phyloP scores from a whole-genome alignment of 2,888 invertebrate genomes.

The Diogma glabrata region DNA sequence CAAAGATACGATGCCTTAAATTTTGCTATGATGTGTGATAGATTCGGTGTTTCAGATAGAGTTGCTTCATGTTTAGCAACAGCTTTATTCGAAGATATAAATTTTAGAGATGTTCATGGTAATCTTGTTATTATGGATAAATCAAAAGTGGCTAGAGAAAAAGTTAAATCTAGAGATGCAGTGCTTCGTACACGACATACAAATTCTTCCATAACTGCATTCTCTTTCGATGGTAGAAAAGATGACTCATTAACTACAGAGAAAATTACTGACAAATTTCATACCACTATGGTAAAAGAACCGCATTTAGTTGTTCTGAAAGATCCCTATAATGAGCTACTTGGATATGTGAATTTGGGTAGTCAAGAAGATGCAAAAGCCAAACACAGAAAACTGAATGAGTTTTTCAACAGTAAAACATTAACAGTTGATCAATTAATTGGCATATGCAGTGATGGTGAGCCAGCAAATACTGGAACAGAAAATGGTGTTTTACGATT shows the following conservation, averaged over 20 bases:
- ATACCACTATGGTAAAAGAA: constrained; percentile 3
- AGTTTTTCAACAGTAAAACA: not conserved
- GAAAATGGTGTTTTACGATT: not conserved
- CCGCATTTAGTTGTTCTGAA: constrained; percentile 4
- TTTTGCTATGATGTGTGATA: constrained; percentile 7
- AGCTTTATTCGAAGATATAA: not conserved
- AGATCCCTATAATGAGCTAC: not conserved
- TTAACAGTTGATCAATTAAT: not conserved
- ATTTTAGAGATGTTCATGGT: not conserved
- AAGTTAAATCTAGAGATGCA: not conserved
- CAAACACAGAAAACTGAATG: no score
- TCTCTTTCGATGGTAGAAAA: constrained; percentile 7
- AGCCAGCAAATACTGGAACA: not conserved
- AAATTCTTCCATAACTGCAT: not conserved
- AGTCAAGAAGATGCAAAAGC: not conserved
- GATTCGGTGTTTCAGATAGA: constrained; percentile 1
- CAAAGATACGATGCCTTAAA: not conserved
- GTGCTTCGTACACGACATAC: not conserved
- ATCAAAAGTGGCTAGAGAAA: not conserved
- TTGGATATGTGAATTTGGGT: not conserved
- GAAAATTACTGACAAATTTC: not conserved
- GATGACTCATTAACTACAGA: constrained; percentile 1
- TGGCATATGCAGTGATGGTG: not conserved
- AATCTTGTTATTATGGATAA: constrained; percentile 7
- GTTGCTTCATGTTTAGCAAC: constrained; percentile 3